Evolutionary conservation across 2,797 vertebrate genomes (phyloP).

Genomic region (Myioborus melanocephalus): DNA sequence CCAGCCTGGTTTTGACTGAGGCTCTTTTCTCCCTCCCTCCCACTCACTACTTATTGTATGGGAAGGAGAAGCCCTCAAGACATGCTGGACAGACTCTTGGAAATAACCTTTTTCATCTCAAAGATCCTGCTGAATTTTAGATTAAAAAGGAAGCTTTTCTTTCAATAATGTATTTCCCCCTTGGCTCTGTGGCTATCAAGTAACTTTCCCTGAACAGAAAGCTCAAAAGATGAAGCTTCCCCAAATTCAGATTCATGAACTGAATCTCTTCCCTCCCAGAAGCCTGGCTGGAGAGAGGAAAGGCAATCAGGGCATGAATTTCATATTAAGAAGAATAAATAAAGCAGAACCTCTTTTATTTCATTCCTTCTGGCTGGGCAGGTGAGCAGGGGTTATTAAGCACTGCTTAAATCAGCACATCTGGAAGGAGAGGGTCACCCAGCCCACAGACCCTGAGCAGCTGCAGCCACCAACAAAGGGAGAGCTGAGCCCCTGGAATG

Average conservation of each 20-base stretch:
- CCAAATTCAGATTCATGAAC: conserved; percentile 62
- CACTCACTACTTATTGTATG: not conserved
- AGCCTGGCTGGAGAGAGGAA: conserved; percentile 40
- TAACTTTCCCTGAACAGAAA: conserved; percentile 42
- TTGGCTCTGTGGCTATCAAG: conserved; percentile 59
- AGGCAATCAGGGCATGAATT: conserved; percentile 68
- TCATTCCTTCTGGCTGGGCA: not conserved
- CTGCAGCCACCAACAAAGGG: not conserved
- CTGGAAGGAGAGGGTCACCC: not conserved
- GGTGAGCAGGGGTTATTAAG: not conserved
- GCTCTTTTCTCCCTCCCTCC: not conserved
- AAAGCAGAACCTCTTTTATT: conserved; percentile 51
- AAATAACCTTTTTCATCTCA: conserved; percentile 57
- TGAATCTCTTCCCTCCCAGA: conserved; percentile 49
- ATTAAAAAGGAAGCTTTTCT: conserved; percentile 68
- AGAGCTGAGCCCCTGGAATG: not conserved
- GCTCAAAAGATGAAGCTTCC: conserved; percentile 53
- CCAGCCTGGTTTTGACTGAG: not conserved
- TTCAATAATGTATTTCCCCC: conserved; percentile 71
- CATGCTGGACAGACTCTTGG: conserved; percentile 41
- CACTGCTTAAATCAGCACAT: not conserved
- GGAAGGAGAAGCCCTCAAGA: conserved; percentile 24
- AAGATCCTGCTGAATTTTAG: conserved; percentile 66
- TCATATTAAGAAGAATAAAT: conserved; percentile 68
- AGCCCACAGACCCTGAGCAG: rapidly evolving